Evolutionary conservation across 1,140 invertebrate genomes (phyloP), one percentile per base, ranked within the genome.

Genomic region (Batillaria attramentaria): DNA sequence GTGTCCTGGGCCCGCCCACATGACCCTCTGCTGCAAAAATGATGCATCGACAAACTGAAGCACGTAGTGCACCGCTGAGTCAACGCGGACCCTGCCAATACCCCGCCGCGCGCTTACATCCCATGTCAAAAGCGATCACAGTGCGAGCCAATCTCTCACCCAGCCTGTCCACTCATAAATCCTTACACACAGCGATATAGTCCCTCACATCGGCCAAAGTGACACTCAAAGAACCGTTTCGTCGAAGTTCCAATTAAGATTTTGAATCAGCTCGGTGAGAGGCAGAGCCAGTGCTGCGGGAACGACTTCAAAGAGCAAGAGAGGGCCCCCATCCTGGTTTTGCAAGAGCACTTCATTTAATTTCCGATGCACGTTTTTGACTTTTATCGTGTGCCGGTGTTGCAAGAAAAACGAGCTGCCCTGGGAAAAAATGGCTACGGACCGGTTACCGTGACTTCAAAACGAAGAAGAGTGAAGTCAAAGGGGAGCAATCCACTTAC

Each of bases 221-320:
- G 57, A 60, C 57, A 60, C 57, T 60, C 57, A 20, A n/a, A 8
- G 24, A 60, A 20, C 57, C 31, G 57, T 28, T 60, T 60, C 57
- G 57, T 60, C 57, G 31, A 60, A 60, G 57, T 60, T 60, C 57
- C 57, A 60, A 60, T 60, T 60, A 60, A 60, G 57, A 60, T 60
- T 60, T 60, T 60, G 57, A 60, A 60, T 13, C 57, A 20, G 31
- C 20, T 28, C 6, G 57, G 20, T n/a, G 57, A 60, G 57, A 60
- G 57, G 57, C 8, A 20, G 57, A 20, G 5, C 20, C 57, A 24
- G 57, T 6, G 24, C 57, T 24, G 57, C 5, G 57, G 5, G 5
- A 60, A 24, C 46, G 57, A 60, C 57, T 60, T 60, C 57, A 60
- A 60, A 60, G 57, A 60, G 46, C 24, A 60, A 60, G 57, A 60